Evolutionary conservation across 2,113 vertebrate species (phyloP).

Genomic region (Leptobrachium leishanense): DNA sequence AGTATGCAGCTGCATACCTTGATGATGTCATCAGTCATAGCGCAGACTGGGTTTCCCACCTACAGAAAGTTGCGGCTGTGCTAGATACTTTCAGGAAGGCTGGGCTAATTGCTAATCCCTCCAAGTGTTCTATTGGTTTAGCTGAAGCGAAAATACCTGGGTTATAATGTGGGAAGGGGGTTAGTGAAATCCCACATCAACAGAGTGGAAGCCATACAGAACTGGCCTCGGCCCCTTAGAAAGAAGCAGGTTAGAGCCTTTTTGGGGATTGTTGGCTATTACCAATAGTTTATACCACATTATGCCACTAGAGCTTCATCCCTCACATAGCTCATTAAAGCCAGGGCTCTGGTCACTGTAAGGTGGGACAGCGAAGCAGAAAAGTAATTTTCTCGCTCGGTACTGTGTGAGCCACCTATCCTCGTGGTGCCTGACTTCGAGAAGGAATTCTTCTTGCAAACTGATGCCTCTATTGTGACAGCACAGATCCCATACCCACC

Average conservation of each 20-base stretch:
- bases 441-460: neutral
- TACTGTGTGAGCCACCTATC: neutral
- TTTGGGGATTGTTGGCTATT: conserved; percentile 1
- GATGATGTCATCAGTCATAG: no score
- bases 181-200: neutral
- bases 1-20: no score
- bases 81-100: neutral
- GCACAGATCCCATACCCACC: neutral
- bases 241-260: neutral
- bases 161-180: neutral
- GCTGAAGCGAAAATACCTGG: neutral
- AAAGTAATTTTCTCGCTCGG: neutral
- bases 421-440: neutral
- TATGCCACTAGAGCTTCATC: neutral
- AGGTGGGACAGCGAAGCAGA: neutral
- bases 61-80: no score
- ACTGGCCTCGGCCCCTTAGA: neutral
- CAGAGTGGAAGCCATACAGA: neutral
- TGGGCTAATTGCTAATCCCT: neutral
- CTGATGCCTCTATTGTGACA: neutral
- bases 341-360: neutral
- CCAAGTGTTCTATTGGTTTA: neutral
- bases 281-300: neutral
- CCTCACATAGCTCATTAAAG: neutral
- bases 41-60: neutral